Evolutionary conservation across 2,888 invertebrate genomes (phyloP).

Genomic region (Sycophila texana): DNA sequence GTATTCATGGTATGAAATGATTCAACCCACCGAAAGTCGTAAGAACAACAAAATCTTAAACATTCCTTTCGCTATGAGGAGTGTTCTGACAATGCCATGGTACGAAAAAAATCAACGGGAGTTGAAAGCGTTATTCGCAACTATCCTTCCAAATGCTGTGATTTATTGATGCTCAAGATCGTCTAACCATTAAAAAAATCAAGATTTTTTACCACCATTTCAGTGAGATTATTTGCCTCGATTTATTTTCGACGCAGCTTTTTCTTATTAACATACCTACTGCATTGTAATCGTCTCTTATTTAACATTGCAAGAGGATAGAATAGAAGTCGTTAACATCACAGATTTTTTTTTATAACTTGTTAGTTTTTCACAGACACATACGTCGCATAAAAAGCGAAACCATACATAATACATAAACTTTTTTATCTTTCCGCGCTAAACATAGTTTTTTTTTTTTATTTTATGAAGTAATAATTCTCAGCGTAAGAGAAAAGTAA

Average conservation of each 20-base stretch:
- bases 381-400: background rate
- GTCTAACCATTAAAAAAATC: slow-evolving; percentile 52
- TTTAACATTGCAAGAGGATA: slow-evolving; percentile 45
- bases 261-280: slow-evolving; percentile 45
- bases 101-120: slow-evolving; percentile 30
- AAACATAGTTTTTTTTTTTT: slow-evolving; percentile 37
- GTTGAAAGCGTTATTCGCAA: slow-evolving; percentile 52
- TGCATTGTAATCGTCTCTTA: slow-evolving; percentile 38
- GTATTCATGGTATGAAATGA: slow-evolving; percentile 35
- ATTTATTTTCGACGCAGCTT: slow-evolving; percentile 46
- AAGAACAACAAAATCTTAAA: slow-evolving; percentile 26
- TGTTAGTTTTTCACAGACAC: slow-evolving; percentile 36
- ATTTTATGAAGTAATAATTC: slow-evolving; percentile 35
- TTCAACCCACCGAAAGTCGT: slow-evolving; percentile 32
- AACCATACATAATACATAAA: slow-evolving; percentile 22
- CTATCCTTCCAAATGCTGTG: slow-evolving; percentile 63
- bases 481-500: slow-evolving; percentile 37
- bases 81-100: slow-evolving; percentile 29
- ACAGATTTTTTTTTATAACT: slow-evolving; percentile 49
- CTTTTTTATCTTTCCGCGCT: slow-evolving; percentile 18
- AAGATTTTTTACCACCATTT: slow-evolving; percentile 47
- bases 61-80: slow-evolving; percentile 28
- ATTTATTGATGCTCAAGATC: slow-evolving; percentile 56
- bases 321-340: slow-evolving; percentile 33
- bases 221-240: slow-evolving; percentile 42